A percentile compares a stretch with the other conserved stretches of the same genome.
Conservation (phyloP, 2,797 vertebrate genomes). For the Parambassis ranga region DNA sequence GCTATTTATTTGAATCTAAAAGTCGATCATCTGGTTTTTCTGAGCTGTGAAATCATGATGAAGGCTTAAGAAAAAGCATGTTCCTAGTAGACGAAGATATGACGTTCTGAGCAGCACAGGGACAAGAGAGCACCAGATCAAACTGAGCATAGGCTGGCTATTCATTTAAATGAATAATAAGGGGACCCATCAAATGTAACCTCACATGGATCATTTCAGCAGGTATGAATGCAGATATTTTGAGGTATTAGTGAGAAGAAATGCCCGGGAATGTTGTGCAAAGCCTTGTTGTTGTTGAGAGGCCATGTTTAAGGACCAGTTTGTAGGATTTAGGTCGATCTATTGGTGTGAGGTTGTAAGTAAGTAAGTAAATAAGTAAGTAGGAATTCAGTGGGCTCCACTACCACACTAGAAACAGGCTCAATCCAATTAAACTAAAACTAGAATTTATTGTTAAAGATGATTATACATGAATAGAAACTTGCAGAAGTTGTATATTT, state of each 20-base stretch:
- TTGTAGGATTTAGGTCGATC: too few relatives aligned
- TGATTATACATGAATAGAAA: too few relatives aligned
- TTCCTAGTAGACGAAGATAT: not conserved
- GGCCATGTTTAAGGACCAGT: too few relatives aligned
- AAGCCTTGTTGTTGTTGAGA: not conserved
- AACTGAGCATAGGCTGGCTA: not conserved
- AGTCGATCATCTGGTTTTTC: not conserved
- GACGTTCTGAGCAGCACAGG: slow-evolving; percentile 1
- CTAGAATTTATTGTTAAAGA: too few relatives aligned
- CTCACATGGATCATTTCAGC: too few relatives aligned
- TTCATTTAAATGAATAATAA: not conserved
- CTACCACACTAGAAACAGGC: too few relatives aligned
- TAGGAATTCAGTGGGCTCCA: too few relatives aligned
- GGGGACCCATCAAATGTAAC: too few relatives aligned
- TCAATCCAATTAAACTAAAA: too few relatives aligned
- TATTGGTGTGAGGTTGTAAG: too few relatives aligned
- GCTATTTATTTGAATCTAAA: slow-evolving; percentile 1
- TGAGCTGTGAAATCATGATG: not conserved
- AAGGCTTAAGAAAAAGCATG: not conserved
- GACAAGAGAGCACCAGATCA: not conserved
- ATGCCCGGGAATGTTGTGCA: not conserved
- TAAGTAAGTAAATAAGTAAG: too few relatives aligned
- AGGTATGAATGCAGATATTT: not conserved
- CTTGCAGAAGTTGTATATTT: too few relatives aligned
- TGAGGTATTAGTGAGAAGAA: slow-evolving; percentile 11